A percentile compares a stretch with the other conserved stretches of the same genome.
These are phyloP conservation scores for Mythimna pallens DNA, from an alignment of 2,888 invertebrate species.

Conservation along the genomic window DNA sequence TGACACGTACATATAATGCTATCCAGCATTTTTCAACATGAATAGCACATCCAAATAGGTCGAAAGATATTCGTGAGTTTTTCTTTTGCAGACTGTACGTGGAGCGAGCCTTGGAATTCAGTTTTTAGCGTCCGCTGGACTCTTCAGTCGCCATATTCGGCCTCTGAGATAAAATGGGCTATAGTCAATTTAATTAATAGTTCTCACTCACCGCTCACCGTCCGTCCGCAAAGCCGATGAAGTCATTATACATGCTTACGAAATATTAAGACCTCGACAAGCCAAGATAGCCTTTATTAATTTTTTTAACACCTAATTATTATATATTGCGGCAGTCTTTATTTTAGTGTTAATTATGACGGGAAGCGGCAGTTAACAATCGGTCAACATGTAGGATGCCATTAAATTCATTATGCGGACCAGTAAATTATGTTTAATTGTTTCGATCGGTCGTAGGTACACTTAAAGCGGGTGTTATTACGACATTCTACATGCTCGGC, in stretches of 20 bases:
- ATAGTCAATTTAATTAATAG: slow-evolving; percentile 83
- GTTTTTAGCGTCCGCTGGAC: slow-evolving; percentile 80
- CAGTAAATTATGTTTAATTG: slow-evolving; percentile 62
- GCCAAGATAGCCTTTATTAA: slow-evolving; percentile 55
- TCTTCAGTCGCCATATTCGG: slow-evolving; percentile 79
- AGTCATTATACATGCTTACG: slow-evolving; percentile 83
- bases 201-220: slow-evolving; percentile 75
- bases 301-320: slow-evolving; percentile 67
- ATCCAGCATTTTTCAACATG: slow-evolving; percentile 77
- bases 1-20: slow-evolving; percentile 76
- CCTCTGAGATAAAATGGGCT: slow-evolving; percentile 74
- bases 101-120: slow-evolving; percentile 76
- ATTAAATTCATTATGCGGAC: slow-evolving; percentile 55
- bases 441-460: slow-evolving; percentile 57
- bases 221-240: slow-evolving; percentile 74
- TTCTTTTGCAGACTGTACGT: slow-evolving; percentile 78
- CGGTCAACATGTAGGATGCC: slow-evolving; percentile 62
- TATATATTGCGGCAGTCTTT: slow-evolving; percentile 49
- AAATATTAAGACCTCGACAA: slow-evolving; percentile 73
- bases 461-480: slow-evolving; percentile 57
- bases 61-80: slow-evolving; percentile 74
- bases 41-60: slow-evolving; percentile 75
- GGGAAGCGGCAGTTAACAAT: slow-evolving; percentile 53
- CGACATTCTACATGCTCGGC: slow-evolving; percentile 70
- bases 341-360: slow-evolving; percentile 62